These are phyloP conservation scores for Polymixis lichenea DNA, from an alignment of 2,888 invertebrate species.

Conservation along the genomic window DNA sequence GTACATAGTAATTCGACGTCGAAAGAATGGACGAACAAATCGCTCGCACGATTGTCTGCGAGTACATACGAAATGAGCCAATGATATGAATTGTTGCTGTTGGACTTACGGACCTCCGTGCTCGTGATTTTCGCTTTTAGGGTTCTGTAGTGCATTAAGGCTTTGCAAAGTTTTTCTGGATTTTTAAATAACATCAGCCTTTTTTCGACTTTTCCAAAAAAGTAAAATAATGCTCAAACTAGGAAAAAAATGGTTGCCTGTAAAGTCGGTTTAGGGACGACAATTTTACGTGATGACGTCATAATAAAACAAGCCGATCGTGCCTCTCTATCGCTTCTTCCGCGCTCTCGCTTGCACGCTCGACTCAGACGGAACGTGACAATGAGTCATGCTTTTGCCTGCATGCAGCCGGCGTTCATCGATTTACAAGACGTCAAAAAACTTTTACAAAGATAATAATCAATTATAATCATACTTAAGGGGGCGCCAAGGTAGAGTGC, in stretches of 20 bases:
- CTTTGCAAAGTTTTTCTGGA: neutral
- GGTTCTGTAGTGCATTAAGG: slow-evolving; percentile 31
- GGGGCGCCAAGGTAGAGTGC: no score
- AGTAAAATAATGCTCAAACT: neutral
- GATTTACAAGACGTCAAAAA: no score
- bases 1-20: slow-evolving; percentile 70
- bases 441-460: neutral
- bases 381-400: no score
- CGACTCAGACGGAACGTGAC: no score
- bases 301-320: no score
- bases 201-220: neutral
- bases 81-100: slow-evolving; percentile 67
- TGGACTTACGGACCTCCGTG: slow-evolving; percentile 65
- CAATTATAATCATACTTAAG: neutral
- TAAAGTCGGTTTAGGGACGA: no score
- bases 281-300: no score
- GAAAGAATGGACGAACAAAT: slow-evolving; percentile 69
- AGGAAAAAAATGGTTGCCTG: no score
- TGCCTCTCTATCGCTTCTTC: no score
- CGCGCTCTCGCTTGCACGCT: no score
- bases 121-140: slow-evolving; percentile 59
- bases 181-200: neutral
- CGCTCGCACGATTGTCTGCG: slow-evolving; percentile 67
- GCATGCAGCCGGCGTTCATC: no score
- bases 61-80: slow-evolving; percentile 64